Base-by-base conservation (phyloP, 2,113 vertebrate species). In the Tragelaphus buxtoni region DNA sequence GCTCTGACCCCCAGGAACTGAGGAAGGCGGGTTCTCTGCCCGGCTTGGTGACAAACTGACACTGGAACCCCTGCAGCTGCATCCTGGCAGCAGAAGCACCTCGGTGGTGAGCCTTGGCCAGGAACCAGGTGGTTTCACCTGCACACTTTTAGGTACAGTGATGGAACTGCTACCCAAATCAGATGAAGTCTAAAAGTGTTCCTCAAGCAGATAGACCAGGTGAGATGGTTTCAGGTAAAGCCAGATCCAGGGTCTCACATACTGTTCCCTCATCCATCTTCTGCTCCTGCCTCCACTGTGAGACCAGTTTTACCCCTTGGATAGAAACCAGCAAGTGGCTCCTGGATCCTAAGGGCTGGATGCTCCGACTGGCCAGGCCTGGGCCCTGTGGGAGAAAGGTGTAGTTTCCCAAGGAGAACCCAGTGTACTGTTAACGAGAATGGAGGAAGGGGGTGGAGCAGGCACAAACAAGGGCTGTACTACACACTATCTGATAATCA, bases 381-480 rank as follows among this genome's bases (percentile, higher is more conserved):
- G n/a, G 39, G 30, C 17, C 35, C 6, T 24, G 20, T 2, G 26
- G n/a, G 16, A 63, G 47, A 49, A 49, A 56, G 17, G 45, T 1
- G 12, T 2, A 4, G 4, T 14, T n/a, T 6, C 55, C 63, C 5
- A 1, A 51, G 45, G 13, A 32, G 26, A 65, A 3, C 9, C 7
- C 2, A 6, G 24, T 0, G 2, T 4, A 12, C 51, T 3, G 13
- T 20, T 13, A 28, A 1, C 49, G 18, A 18, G 76, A 22, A 12
- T 0, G 28, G 14, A n/a, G 20, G 32, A 18, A 1, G 8, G 7
- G 35, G 22, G 9, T 11, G 0, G 53, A 26, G 45, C 45, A 45
- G 42, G 7, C 45, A 10, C 12, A 32, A n/a, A 13, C 17, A 26
- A 3, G 42, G 49, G 47, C 53, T 81, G 80, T 5, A 0, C 17